These are phyloP conservation scores for Phymorhynchus buccinoides DNA, from an alignment of 1,140 invertebrate species.

Conservation along the genomic window DNA sequence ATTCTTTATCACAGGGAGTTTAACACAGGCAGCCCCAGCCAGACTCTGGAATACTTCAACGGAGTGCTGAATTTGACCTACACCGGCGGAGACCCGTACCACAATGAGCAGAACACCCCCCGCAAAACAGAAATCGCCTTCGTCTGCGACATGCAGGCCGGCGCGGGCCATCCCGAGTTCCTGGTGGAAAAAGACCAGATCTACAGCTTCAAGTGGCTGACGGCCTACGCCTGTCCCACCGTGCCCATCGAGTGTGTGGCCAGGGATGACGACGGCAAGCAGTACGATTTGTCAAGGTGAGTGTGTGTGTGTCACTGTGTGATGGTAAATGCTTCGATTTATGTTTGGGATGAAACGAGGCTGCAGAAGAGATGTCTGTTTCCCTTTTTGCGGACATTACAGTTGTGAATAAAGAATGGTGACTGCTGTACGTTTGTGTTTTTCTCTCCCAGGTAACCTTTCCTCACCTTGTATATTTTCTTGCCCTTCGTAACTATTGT, in stretches of 20 bases:
- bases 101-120: slow-evolving; percentile 50
- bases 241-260: slow-evolving; percentile 64
- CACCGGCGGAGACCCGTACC: slow-evolving; percentile 63
- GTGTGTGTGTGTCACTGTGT: neutral
- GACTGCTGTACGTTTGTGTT: too few relatives aligned
- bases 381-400: too few relatives aligned
- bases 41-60: slow-evolving; percentile 65
- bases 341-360: too few relatives aligned
- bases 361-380: too few relatives aligned
- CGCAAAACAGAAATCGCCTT: slow-evolving; percentile 70
- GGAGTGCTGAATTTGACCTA: slow-evolving; percentile 72
- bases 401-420: too few relatives aligned
- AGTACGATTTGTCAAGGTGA: slow-evolving; percentile 71
- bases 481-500: too few relatives aligned
- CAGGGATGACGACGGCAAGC: slow-evolving; percentile 56
- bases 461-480: too few relatives aligned
- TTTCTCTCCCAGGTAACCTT: too few relatives aligned
- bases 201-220: slow-evolving; percentile 71
- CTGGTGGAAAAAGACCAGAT: slow-evolving; percentile 59
- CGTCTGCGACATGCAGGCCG: slow-evolving; percentile 68
- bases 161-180: slow-evolving; percentile 65
- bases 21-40: slow-evolving; percentile 58
- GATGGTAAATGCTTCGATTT: too few relatives aligned
- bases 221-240: slow-evolving; percentile 68
- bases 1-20: too few relatives aligned